These are phyloP conservation scores for Euura lappo DNA, from an alignment of 1,140 invertebrate genomes.

Conservation along the genomic window DNA sequence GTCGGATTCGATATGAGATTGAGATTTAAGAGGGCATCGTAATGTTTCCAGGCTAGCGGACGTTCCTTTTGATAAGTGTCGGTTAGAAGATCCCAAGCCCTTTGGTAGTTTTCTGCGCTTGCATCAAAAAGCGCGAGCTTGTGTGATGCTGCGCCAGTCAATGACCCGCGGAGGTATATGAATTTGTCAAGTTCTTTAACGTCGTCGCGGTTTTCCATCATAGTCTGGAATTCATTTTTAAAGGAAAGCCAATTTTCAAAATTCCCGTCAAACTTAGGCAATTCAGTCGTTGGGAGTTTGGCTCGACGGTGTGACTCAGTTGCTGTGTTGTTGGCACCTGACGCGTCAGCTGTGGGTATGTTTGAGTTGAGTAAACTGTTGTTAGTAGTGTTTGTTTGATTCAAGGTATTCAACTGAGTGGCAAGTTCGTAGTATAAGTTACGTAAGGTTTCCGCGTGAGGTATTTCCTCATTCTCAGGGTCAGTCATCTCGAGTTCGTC, in stretches of 20 bases:
- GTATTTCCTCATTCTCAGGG: no score
- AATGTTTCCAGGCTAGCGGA: constrained; percentile 23
- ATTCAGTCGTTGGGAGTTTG: neutral
- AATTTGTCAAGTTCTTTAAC: constrained; percentile 29
- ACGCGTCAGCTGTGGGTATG: no score
- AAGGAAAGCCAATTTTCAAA: neutral
- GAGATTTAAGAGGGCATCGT: constrained; percentile 21
- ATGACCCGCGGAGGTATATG: constrained; percentile 22
- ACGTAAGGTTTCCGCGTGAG: no score
- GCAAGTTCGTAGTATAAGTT: no score
- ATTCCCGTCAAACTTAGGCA: neutral
- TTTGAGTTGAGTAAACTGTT: no score
- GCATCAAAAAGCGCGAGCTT: constrained; percentile 22
- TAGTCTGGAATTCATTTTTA: neutral
- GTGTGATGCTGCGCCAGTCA: constrained; percentile 26
- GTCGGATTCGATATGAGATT: constrained; percentile 10
- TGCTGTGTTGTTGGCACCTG: no score
- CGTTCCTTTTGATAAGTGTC: constrained; percentile 25
- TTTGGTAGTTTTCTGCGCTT: constrained; percentile 27
- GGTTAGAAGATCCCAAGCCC: constrained; percentile 25
- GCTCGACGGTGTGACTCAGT: neutral
- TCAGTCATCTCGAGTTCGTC: no score
- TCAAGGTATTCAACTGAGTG: no score
- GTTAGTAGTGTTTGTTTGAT: no score
- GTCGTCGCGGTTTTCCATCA: constrained; percentile 26